phyloP scores from a whole-genome alignment of 2,888 invertebrate species.

The Hipparchia semele region DNA sequence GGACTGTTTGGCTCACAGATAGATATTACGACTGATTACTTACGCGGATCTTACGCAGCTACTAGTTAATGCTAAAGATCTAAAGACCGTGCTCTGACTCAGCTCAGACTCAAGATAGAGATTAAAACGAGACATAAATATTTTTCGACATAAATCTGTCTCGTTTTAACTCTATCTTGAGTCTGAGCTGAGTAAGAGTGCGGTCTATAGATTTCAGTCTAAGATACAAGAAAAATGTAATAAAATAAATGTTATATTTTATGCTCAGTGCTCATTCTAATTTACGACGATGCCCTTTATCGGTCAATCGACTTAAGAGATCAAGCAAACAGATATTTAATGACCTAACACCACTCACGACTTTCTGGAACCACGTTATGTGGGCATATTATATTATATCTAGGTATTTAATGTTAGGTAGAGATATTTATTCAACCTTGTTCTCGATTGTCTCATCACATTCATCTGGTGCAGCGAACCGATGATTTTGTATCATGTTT shows the following conservation, averaged over 20 bases:
- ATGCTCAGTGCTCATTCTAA: background rate
- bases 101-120: too few species aligned
- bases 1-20: too few species aligned
- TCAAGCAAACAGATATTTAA: conserved; percentile 14
- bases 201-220: too few species aligned
- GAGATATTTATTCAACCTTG: conserved; percentile 61
- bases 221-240: background rate
- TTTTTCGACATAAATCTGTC: too few species aligned
- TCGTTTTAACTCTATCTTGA: too few species aligned
- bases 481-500: conserved; percentile 47
- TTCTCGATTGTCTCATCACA: conserved; percentile 64
- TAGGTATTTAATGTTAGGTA: conserved; percentile 33
- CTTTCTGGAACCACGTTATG: conserved; percentile 19
- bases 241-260: too few species aligned
- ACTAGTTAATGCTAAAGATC: too few species aligned
- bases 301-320: conserved; percentile 10
- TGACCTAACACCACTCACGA: background rate
- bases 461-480: conserved; percentile 65
- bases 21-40: too few species aligned
- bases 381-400: conserved; percentile 1
- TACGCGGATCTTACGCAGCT: too few species aligned
- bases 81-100: too few species aligned
- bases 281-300: conserved; percentile 2
- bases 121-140: too few species aligned
- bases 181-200: too few species aligned